phyloP scores from a whole-genome alignment of 2,888 invertebrate species.

The Trissonchulus latispiculum region DNA sequence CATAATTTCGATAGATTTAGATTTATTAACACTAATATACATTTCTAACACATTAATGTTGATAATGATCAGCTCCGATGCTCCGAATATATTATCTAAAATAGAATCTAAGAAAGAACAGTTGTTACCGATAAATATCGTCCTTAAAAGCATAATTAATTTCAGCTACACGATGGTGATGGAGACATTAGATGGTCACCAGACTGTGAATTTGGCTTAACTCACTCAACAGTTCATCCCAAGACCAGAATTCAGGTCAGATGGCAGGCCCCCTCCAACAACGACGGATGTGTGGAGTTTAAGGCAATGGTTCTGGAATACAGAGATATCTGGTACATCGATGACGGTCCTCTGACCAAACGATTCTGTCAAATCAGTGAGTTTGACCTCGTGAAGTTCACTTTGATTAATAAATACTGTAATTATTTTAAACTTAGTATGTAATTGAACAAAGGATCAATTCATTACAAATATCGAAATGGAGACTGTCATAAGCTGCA shows the following conservation, averaged over 20 bases:
- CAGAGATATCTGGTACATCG: conserved; percentile 38
- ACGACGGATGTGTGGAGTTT: conserved; percentile 35
- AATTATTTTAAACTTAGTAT: too few relatives aligned
- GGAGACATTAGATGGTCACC: not conserved
- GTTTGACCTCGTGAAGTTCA: too few relatives aligned
- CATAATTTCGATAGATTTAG: too few relatives aligned
- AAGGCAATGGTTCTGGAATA: conserved; percentile 41
- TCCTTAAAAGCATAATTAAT: too few relatives aligned
- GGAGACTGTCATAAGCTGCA: too few relatives aligned
- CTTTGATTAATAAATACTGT: too few relatives aligned
- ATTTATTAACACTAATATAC: too few relatives aligned
- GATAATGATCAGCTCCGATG: too few relatives aligned
- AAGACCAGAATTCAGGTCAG: conserved; percentile 29
- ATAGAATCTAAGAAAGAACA: not conserved
- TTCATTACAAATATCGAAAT: too few relatives aligned
- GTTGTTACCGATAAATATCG: too few relatives aligned
- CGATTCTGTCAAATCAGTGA: conserved; percentile 34
- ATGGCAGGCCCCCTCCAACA: conserved; percentile 20
- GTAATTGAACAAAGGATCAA: too few relatives aligned
- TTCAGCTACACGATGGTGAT: not conserved
- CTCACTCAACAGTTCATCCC: conserved; percentile 38
- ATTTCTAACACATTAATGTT: too few relatives aligned
- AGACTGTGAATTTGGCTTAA: conserved; percentile 32
- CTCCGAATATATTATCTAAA: not conserved
- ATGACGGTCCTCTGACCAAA: conserved; percentile 37